Evolutionary conservation across 2,888 invertebrate species (phyloP).

Genomic region (Sphinx pinastri): DNA sequence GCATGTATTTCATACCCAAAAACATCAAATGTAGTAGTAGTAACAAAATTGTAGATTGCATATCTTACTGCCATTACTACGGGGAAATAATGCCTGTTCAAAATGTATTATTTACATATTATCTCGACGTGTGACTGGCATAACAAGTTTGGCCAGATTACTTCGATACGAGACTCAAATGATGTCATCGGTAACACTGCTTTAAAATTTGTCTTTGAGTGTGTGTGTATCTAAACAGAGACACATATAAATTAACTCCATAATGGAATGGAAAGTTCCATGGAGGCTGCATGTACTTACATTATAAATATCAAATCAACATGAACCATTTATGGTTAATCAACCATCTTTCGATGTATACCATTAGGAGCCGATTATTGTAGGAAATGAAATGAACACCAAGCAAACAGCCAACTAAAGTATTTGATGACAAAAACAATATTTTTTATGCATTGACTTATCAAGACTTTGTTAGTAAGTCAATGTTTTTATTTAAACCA

Average conservation of each 20-base stretch:
- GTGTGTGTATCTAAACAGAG: slow-evolving; percentile 44
- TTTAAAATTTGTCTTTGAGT: slow-evolving; percentile 36
- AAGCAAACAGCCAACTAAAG: slow-evolving; percentile 44
- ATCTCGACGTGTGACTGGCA: slow-evolving; percentile 29
- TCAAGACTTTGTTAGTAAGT: no score
- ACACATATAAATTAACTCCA: slow-evolving; percentile 36
- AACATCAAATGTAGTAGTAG: no score
- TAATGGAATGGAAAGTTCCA: slow-evolving; percentile 59
- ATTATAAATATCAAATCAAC: slow-evolving; percentile 54
- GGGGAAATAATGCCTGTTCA: neutral
- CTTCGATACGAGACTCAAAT: slow-evolving; percentile 44
- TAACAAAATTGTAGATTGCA: no score
- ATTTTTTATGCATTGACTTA: slow-evolving; percentile 2
- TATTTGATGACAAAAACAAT: slow-evolving; percentile 37
- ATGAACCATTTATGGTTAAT: slow-evolving; percentile 32
- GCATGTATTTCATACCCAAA: no score
- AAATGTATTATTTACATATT: slow-evolving; percentile 12
- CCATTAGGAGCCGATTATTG: slow-evolving; percentile 49
- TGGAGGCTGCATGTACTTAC: slow-evolving; percentile 37
- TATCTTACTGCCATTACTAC: neutral
- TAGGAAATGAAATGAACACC: slow-evolving; percentile 48
- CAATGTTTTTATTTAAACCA: slow-evolving; percentile 41
- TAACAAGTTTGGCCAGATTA: slow-evolving; percentile 63
- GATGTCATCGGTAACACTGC: slow-evolving; percentile 59
- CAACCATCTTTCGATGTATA: slow-evolving; percentile 49